phyloP scores from a whole-genome alignment of 1,140 invertebrate species.

The Rhopalosiphum maidis region DNA sequence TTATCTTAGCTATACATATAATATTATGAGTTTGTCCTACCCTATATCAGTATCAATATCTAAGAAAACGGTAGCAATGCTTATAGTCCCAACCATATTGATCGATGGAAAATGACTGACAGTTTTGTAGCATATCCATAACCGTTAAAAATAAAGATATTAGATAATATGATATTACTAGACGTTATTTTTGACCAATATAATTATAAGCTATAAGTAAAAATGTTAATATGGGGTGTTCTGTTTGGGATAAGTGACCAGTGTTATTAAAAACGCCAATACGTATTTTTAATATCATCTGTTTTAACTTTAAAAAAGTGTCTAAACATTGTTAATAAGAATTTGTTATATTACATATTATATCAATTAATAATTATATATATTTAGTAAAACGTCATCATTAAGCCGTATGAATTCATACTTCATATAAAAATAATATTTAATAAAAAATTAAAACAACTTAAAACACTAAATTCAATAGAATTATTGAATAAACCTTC shows the following conservation, averaged over 20 bases:
- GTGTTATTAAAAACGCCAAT: background rate
- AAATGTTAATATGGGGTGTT: background rate
- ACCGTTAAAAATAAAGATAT: background rate
- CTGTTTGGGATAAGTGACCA: background rate
- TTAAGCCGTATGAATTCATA: background rate
- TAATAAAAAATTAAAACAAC: background rate
- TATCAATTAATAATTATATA: too few species aligned
- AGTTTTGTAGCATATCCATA: background rate
- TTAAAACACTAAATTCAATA: background rate
- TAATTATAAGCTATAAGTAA: background rate
- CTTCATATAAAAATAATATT: background rate
- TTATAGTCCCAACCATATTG: background rate
- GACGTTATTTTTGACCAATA: background rate
- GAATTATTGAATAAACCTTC: background rate
- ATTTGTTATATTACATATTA: background rate
- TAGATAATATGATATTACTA: background rate
- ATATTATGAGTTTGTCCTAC: background rate
- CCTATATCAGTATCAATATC: background rate
- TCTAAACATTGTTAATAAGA: background rate
- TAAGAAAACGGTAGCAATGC: background rate
- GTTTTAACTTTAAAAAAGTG: background rate
- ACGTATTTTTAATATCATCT: background rate
- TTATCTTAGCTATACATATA: background rate
- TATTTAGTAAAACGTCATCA: background rate
- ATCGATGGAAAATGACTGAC: background rate